Base-by-base conservation (phyloP, 1,140 invertebrate genomes). In the Atopsyche davidsoni region DNA sequence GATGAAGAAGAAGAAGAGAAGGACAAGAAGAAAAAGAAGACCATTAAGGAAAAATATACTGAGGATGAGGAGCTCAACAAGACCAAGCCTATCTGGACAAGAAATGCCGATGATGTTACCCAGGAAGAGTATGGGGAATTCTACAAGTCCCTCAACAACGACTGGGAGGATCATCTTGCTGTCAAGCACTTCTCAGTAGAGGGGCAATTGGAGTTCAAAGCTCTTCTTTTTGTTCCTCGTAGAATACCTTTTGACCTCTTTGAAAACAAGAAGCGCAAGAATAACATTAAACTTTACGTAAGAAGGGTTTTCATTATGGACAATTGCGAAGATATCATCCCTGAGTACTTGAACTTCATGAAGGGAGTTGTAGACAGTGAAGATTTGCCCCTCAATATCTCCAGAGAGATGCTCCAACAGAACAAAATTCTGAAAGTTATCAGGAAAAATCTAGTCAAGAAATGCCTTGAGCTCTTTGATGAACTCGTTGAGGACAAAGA, bases 341-440 rank as follows among this genome's bases (percentile, higher is more conserved):
- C 93, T 0, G 90, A 94, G 62, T 96, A 96, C 62, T 72, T 96
- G 52, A 92, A 90, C 71, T 94, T 92, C 70, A 81, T 93, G 52
- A 87, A 86, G 66, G 92, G 93, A 68, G 89, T 96, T 19, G 92
- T 96, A 13, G 93, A 96, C 64, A 89, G 85, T 42, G 92, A 96
- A 70, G 92, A 96, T 78, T 71, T 96, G 24, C 93, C 92, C 2
- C 68, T 96, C 7, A 96, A 96, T 70, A 95, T 96, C 61, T 94
- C 90, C 28, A 80, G 92, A 76, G 92, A 96, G 72, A 95, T 89
- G 86, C 71, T 96, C 14, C 93, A 96, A 65, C 92, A 96, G 61
- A 94, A 92, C 69, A 96, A 95, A 70, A 92, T 96, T 58, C 69
- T 96, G 10, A 96, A 96, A 70, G 91, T 83, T 1, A 96, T 96